Evolutionary conservation across 1,140 invertebrate genomes (phyloP), one percentile per base, ranked within the genome.

Genomic region (Planococcus citri): DNA sequence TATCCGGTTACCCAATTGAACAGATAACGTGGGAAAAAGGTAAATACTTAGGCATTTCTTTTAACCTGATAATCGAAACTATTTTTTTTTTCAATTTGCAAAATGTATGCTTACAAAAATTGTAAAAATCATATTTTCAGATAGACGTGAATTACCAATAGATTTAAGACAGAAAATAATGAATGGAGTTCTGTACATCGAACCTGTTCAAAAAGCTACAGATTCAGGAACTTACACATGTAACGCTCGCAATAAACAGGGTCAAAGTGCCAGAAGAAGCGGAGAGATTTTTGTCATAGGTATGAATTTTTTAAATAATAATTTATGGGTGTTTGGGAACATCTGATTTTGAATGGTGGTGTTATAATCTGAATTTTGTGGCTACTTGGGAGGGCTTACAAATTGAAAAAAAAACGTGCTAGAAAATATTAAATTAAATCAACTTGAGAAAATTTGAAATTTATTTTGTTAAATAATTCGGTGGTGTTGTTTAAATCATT

Each of bases 1-100:
- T 92, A 0, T 89, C 89, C 4, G 89, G 91, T 1, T 92, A 90
- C 77, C 91, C 91, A 8, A 88, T 93, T 70, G 85, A 88, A 72
- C 85, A 88, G 73, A 88, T 92, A 70, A 85, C 85, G 38, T 94
- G 91, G 91, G 87, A 89, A 76, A 84, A 88, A 75, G 85, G 83
- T 84, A 76, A 33, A 74, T 72, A 67, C 29, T 6, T 3, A 33
- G 12, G 3, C 12, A 33, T 33, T 33, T 33, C 3, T 33, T 33
- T 33, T 33, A 6, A 12, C 12, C 29, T n/a, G n/a, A 33, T 12
- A 20, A 3, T 33, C 27, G 33, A 68, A 24, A 22, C 9, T 24
- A 14, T 68, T 33, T 9, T 61, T 27, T 41, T 3, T 69, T 71
- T 70, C 72, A n/a, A n/a, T n/a, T n/a, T n/a, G n/a, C n/a, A n/a